Conservation (phyloP, 2,797 vertebrate species). For the Thamnophis elegans region DNA sequence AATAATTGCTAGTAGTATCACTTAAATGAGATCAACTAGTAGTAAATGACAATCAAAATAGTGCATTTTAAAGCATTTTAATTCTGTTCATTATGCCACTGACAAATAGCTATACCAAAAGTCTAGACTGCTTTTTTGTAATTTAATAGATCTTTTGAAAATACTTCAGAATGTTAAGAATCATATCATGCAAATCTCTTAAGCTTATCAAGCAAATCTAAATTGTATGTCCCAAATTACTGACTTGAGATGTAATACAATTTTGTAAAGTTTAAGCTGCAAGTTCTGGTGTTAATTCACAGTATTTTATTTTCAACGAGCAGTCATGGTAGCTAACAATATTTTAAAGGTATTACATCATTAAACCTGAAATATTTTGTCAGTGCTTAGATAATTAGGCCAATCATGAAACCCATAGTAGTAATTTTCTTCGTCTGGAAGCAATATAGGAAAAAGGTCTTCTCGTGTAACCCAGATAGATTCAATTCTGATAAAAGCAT, state of each 20-base stretch:
- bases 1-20: background rate
- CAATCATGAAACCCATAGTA: background rate
- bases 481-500: background rate
- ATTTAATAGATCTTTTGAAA: background rate
- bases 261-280: background rate
- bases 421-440: background rate
- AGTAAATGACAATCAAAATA: background rate
- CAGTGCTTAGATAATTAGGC: background rate
- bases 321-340: background rate
- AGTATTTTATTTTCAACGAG: background rate
- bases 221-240: background rate
- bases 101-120: background rate
- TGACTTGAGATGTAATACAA: background rate
- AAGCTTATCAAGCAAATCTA: background rate
- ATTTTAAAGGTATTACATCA: background rate
- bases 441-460: background rate
- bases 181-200: background rate
- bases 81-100: background rate
- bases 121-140: too few relatives aligned
- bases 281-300: background rate
- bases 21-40: background rate
- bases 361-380: background rate
- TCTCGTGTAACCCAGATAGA: background rate
- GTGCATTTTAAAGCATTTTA: background rate
- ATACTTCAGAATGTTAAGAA: background rate